phyloP scores from a whole-genome alignment of 2,797 vertebrate genomes.

The Salarias fasciatus region DNA sequence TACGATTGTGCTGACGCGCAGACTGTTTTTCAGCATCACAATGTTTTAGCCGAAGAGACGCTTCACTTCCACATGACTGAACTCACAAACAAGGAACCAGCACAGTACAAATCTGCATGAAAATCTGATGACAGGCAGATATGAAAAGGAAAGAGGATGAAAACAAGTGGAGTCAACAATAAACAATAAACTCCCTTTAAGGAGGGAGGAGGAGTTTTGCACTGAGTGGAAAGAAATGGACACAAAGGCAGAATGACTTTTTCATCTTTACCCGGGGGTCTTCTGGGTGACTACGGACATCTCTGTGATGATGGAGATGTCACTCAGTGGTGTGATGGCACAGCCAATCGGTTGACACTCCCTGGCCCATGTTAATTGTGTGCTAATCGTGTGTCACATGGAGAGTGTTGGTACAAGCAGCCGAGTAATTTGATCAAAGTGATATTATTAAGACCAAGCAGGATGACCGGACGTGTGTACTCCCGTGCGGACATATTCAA shows the following conservation, averaged over 20 bases:
- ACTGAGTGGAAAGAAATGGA: neutral
- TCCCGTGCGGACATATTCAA: constrained; percentile 9
- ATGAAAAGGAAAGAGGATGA: neutral
- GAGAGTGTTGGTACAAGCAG: constrained; percentile 72
- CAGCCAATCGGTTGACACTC: constrained; percentile 76
- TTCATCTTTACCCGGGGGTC: constrained; percentile 16
- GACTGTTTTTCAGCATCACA: constrained; percentile 22
- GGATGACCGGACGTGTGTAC: constrained; percentile 17
- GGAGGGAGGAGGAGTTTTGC: constrained; percentile 1
- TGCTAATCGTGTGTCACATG: constrained; percentile 72
- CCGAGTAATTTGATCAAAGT: constrained; percentile 72
- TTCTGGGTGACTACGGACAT: constrained; percentile 21
- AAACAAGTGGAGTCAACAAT: rapidly evolving
- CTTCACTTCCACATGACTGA: constrained; percentile 16
- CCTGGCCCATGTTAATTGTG: constrained; percentile 69
- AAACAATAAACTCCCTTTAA: neutral
- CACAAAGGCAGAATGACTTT: neutral
- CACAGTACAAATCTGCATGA: neutral
- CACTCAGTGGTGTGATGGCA: constrained; percentile 61
- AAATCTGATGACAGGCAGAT: constrained; percentile 5
- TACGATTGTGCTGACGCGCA: constrained; percentile 8
- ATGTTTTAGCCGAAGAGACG: constrained; percentile 1
- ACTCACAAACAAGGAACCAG: constrained; percentile 8
- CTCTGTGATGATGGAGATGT: constrained; percentile 70
- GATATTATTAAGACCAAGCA: constrained; percentile 62